Evolutionary conservation across 2,888 invertebrate species (phyloP), one percentile per base, ranked within the genome.

Genomic region (Spilarctia lutea): DNA sequence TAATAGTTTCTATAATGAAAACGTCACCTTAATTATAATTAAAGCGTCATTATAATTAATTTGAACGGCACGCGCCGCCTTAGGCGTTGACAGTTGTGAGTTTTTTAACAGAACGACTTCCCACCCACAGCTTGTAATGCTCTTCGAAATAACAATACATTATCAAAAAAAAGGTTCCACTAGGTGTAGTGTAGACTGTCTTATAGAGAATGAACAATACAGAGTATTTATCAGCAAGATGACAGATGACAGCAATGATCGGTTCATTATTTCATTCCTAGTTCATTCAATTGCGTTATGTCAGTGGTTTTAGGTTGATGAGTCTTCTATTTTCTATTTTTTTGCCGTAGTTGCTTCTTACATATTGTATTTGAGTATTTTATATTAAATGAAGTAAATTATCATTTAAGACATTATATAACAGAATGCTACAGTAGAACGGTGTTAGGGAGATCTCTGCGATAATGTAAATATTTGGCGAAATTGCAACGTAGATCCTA

Each of bases 31-130:
- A 88, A 92, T 93, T 91, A 89, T 92, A 90, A 93, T 92, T 91
- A 91, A 90, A 90, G 80, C 85, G 88, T 90, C 88, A 85, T 90
- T 89, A 89, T 91, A 90, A 93, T 93, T 93, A 93, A 93, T 92
- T 90, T 84, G 85, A 81, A 77, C 80, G 83, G 87, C 91, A 90
- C 91, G 89, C 88, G 89, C 86, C 81, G 91, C 91, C 91, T 81
- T 68, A 72, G 89, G 90, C 91, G 87, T 81, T 88, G 90, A 89
- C 91, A 92, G 91, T 90, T 92, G 90, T 81, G 79, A 77, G 77
- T 81, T 86, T 87, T 85, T 87, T 88, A 79, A 79, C 77, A 72
- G 73, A 76, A 66, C 67, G 35, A 60, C 66, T 70, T 80, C 78
- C 77, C 81, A 81, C 82, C 80, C 76, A 81, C 75, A 68, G 70